phyloP scores from a whole-genome alignment of 2,888 invertebrate genomes.

The Andrena camellia region DNA sequence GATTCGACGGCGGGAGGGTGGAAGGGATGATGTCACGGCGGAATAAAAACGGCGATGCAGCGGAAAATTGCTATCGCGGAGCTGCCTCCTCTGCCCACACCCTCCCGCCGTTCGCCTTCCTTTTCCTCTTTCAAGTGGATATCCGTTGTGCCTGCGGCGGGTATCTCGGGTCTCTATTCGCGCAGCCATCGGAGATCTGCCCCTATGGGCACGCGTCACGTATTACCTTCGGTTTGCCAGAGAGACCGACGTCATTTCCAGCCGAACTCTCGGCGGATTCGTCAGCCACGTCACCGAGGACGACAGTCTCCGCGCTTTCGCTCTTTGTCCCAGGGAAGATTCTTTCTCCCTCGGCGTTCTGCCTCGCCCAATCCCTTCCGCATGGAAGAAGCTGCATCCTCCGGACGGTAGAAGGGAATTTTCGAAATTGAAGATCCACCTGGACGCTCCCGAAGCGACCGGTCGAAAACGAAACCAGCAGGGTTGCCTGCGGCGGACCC shows the following conservation, averaged over 20 bases:
- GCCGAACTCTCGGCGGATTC: slow-evolving; percentile 2
- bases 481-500: too few species aligned
- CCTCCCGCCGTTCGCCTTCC: background rate
- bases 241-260: background rate
- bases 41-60: slow-evolving; percentile 70
- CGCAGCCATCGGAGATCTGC: background rate
- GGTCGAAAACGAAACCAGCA: too few species aligned
- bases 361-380: too few species aligned
- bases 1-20: background rate
- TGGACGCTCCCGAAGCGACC: background rate
- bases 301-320: background rate
- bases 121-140: slow-evolving; percentile 29
- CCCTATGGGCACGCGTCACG: background rate
- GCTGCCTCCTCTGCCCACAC: background rate
- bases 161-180: slow-evolving; percentile 14
- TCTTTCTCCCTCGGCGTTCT: background rate
- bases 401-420: too few species aligned
- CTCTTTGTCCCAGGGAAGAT: too few species aligned
- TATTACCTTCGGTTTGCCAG: background rate
- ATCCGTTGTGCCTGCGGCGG: slow-evolving; percentile 30
- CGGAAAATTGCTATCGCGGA: slow-evolving; percentile 44
- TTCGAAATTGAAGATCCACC: too few species aligned
- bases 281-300: background rate
- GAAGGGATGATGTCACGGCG: slow-evolving; percentile 53
- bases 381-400: too few species aligned